A percentile compares a stretch with the other conserved stretches of the same genome.
These are phyloP conservation scores for Onychomys leucogaster DNA, from an alignment of 2,797 vertebrate species.

Conservation along the genomic window DNA sequence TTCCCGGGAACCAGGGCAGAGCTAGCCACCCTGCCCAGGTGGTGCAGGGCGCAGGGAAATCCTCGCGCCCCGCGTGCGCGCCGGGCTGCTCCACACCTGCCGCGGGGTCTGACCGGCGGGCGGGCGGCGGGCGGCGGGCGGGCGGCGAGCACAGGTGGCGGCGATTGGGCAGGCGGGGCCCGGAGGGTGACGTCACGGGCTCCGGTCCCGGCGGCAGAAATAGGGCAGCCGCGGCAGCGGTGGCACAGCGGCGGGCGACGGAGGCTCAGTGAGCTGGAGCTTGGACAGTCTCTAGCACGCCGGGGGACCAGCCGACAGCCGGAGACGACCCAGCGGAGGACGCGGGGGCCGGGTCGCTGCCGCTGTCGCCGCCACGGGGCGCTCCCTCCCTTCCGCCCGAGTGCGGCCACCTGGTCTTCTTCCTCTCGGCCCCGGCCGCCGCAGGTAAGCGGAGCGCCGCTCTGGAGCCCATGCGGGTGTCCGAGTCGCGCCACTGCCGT, in stretches of 20 bases:
- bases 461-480: background rate
- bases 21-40: background rate
- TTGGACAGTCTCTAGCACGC: constrained; percentile 9
- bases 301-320: constrained; percentile 36
- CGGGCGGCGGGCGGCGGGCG: background rate
- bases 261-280: constrained; percentile 54
- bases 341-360: background rate
- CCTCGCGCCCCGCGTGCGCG: constrained; percentile 44
- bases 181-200: constrained; percentile 94
- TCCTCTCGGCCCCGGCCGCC: constrained; percentile 59
- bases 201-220: constrained; percentile 92
- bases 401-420: constrained; percentile 60
- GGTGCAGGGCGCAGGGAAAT: background rate
- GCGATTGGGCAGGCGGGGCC: constrained; percentile 90
- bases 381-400: background rate
- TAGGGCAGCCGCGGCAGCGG: constrained; percentile 91
- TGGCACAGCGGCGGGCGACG: constrained; percentile 66
- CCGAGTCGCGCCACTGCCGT: constrained; percentile 65
- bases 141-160: constrained; percentile 88
- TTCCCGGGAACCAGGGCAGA: background rate
- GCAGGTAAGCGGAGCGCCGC: constrained; percentile 73
- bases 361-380: constrained; percentile 42
- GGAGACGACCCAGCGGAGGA: constrained; percentile 27
- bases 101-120: constrained; percentile 30
- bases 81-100: constrained; percentile 67